These are phyloP conservation scores for Anoncus sp. DNA, from an alignment of 2,888 invertebrate genomes.

Conservation along the genomic window DNA sequence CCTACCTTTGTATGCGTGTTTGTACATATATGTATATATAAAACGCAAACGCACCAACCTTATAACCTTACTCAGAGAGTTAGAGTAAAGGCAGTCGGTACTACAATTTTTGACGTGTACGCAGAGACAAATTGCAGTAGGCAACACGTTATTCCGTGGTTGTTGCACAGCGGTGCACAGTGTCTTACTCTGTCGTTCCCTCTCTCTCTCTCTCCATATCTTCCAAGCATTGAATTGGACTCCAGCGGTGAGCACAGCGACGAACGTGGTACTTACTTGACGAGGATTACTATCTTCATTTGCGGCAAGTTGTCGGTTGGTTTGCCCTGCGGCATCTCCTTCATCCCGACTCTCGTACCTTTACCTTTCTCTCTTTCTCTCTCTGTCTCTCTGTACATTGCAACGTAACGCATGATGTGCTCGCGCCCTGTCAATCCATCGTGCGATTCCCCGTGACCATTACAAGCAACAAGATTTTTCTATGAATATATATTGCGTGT, in stretches of 20 bases:
- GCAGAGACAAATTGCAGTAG: slow-evolving; percentile 61
- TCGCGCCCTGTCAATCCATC: slow-evolving; percentile 52
- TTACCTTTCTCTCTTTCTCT: slow-evolving; percentile 32
- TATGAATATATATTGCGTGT: slow-evolving; percentile 22
- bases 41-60: slow-evolving; percentile 25
- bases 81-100: slow-evolving; percentile 43
- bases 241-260: slow-evolving; percentile 59
- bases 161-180: slow-evolving; percentile 26
- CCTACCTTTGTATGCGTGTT: background rate
- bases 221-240: slow-evolving; percentile 63
- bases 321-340: slow-evolving; percentile 60
- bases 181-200: slow-evolving; percentile 19
- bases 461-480: slow-evolving; percentile 12
- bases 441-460: slow-evolving; percentile 24
- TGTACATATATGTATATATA: too few relatives aligned
- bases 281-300: slow-evolving; percentile 69
- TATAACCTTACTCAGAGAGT: slow-evolving; percentile 49
- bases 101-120: slow-evolving; percentile 63
- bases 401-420: slow-evolving; percentile 32
- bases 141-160: slow-evolving; percentile 58
- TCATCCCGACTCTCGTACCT: slow-evolving; percentile 37
- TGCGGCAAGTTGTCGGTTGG: slow-evolving; percentile 64
- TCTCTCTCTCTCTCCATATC: slow-evolving; percentile 11
- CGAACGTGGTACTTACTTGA: slow-evolving; percentile 66
- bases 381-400: slow-evolving; percentile 8